Conservation (phyloP, 2,113 vertebrate species). For the Petromus typicus region DNA sequence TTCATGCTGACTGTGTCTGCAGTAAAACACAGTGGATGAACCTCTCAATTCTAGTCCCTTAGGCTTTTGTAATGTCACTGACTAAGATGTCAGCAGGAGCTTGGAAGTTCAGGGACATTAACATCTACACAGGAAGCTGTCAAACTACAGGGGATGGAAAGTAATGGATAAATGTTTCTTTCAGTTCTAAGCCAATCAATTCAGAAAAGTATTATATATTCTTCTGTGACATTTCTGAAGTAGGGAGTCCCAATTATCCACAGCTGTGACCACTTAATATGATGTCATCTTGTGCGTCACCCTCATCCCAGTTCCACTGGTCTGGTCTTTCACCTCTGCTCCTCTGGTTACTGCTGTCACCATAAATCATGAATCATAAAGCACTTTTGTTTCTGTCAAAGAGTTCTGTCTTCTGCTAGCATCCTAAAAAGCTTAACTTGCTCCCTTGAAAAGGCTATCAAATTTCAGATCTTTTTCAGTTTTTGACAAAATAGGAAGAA, state of each 20-base stretch:
- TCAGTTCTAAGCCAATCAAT: neutral
- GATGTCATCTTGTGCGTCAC: neutral
- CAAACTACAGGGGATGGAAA: neutral
- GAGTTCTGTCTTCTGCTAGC: neutral
- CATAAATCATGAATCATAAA: neutral
- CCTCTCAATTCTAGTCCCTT: neutral
- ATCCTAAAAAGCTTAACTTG: neutral
- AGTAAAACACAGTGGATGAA: neutral
- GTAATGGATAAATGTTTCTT: neutral
- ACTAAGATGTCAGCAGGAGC: neutral
- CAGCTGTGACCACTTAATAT: neutral
- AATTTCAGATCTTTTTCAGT: neutral
- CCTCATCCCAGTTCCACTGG: neutral
- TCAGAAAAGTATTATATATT: neutral
- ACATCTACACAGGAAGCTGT: neutral
- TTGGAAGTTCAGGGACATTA: neutral
- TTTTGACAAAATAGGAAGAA: neutral
- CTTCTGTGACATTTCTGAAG: neutral
- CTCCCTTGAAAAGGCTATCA: neutral
- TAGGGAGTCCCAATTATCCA: neutral
- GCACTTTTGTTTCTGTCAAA: neutral
- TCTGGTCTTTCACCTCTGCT: neutral
- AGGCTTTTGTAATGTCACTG: neutral
- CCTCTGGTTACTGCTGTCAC: neutral
- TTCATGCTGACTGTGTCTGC: neutral